These are phyloP conservation scores for Porites lobata DNA, from an alignment of 92 coral and sea anemone species.

Conservation along the genomic window DNA sequence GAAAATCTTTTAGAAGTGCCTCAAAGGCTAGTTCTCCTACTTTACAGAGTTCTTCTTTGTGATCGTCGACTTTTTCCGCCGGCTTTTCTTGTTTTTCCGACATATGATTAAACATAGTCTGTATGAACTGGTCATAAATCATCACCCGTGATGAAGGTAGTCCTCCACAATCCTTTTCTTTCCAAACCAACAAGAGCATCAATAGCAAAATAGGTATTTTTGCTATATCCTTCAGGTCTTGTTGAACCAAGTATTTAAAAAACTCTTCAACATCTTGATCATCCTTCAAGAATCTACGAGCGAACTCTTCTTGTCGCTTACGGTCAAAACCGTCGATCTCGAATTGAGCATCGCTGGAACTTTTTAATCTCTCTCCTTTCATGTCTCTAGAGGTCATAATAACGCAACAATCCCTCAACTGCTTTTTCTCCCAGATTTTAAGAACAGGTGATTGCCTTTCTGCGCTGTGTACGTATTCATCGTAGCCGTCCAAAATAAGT, in stretches of 20 bases:
- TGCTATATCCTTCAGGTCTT: not conserved
- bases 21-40: slow-evolving; percentile 5
- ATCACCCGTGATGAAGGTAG: slow-evolving; percentile 12
- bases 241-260: not conserved
- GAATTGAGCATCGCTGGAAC: not conserved
- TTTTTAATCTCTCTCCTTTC: not conserved
- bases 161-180: not conserved
- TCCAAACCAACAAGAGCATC: not conserved
- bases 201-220: slow-evolving; percentile 13
- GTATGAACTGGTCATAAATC: not conserved
- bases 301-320: not conserved
- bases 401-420: not conserved
- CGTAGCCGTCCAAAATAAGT: slow-evolving; percentile 13
- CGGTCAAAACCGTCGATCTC: not conserved
- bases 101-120: not conserved
- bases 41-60: not conserved
- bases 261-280: not conserved
- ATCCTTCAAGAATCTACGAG: not conserved
- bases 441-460: not conserved
- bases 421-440: slow-evolving; percentile 1
- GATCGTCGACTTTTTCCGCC: not conserved
- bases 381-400: not conserved
- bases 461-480: slow-evolving; percentile 1
- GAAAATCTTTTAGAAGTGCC: not conserved
- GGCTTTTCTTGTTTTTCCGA: not conserved